A percentile compares a stretch with the other conserved stretches of the same genome.
Conservation (phyloP, 2,113 vertebrate genomes). For the Epinephelus moara region DNA sequence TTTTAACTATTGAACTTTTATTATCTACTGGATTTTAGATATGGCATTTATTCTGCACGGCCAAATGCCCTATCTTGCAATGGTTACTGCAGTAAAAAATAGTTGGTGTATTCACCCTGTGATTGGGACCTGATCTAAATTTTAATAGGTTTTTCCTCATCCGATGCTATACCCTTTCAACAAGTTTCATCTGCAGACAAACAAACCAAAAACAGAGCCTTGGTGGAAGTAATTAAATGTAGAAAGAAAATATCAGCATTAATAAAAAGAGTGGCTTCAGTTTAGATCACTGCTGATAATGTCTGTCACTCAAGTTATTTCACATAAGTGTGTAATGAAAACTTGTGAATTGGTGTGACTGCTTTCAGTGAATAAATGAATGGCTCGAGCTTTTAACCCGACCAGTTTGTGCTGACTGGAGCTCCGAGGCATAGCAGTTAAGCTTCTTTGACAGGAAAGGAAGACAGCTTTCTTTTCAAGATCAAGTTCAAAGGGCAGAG, state of each 20-base stretch:
- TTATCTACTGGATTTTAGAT: too few species aligned
- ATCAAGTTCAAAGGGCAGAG: conserved; percentile 83
- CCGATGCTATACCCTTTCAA: too few species aligned
- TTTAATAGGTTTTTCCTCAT: too few species aligned
- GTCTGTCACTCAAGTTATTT: conserved; percentile 31
- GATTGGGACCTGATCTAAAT: too few species aligned
- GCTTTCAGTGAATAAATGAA: conserved; percentile 21
- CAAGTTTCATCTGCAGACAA: too few species aligned
- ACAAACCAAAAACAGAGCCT: too few species aligned
- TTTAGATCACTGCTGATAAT: conserved; percentile 10
- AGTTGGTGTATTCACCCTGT: too few species aligned
- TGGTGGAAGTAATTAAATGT: too few species aligned
- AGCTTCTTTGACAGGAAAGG: conserved; percentile 77
- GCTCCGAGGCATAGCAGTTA: conserved; percentile 73
- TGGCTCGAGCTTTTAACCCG: conserved; percentile 21
- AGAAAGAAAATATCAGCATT: not conserved
- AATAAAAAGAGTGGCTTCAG: not conserved
- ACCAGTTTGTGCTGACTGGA: conserved; percentile 58
- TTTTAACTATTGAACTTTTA: too few species aligned
- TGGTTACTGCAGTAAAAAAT: too few species aligned
- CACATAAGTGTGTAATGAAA: conserved; percentile 11
- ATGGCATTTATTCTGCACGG: too few species aligned
- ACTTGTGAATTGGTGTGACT: not conserved
- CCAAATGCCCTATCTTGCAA: too few species aligned
- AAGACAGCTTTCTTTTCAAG: conserved; percentile 81